These are phyloP conservation scores for Mystacornis crossleyi DNA, from an alignment of 2,113 vertebrate genomes.

Conservation along the genomic window DNA sequence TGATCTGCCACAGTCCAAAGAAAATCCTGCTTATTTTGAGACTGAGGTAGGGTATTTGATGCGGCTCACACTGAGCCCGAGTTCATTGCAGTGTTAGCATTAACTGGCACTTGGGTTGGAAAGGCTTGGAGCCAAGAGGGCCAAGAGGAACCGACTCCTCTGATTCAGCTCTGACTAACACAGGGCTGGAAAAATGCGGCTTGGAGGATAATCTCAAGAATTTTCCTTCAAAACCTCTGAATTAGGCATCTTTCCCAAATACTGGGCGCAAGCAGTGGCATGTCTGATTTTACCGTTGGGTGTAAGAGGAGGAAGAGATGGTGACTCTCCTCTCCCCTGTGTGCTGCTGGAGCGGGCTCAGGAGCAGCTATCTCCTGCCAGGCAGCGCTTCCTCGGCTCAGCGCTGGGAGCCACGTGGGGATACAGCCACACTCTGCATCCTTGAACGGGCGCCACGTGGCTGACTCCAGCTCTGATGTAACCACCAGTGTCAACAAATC, in stretches of 20 bases:
- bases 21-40: conserved; percentile 31
- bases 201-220: not conserved
- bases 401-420: not conserved
- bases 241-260: not conserved
- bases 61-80: not conserved
- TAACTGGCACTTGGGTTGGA: conserved; percentile 23
- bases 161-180: conserved; percentile 55
- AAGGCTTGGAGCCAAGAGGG: not conserved
- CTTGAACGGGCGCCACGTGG: not conserved
- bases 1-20: conserved; percentile 5
- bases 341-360: not conserved
- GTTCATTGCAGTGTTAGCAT: conserved; percentile 27
- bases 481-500: not conserved
- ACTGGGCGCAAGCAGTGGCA: not conserved
- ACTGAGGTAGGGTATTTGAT: not conserved
- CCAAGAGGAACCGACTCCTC: conserved; percentile 17
- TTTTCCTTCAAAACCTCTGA: not conserved
- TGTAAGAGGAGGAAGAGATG: not conserved
- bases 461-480: not conserved
- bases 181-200: not conserved
- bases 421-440: not conserved
- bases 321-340: not conserved
- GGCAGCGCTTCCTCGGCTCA: not conserved
- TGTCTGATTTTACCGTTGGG: not conserved
- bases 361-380: not conserved